A percentile compares a stretch with the other conserved stretches of the same genome.
These are phyloP conservation scores for Clostera curtula DNA, from an alignment of 2,888 invertebrate species.

Conservation along the genomic window DNA sequence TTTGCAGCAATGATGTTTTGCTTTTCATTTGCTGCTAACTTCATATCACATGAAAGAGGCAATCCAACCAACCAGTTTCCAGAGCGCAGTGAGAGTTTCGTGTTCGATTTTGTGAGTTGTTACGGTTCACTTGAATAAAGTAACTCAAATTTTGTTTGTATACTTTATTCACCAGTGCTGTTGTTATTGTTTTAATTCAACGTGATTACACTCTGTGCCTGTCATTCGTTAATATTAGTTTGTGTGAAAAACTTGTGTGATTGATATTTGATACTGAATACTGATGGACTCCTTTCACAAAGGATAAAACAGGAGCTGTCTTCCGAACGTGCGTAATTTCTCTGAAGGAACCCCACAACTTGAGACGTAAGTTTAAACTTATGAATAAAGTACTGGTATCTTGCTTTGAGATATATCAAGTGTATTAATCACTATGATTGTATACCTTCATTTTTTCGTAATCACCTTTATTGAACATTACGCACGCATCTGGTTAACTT, in stretches of 20 bases:
- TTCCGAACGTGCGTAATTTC: constrained; percentile 36
- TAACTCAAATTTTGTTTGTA: constrained; percentile 32
- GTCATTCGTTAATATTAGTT: constrained; percentile 8
- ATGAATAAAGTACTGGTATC: constrained; percentile 1
- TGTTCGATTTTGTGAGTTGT: constrained; percentile 35
- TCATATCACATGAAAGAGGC: constrained; percentile 23
- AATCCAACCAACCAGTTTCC: constrained; percentile 25
- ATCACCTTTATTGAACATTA: too few relatives aligned
- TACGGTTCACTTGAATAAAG: neutral
- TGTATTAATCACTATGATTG: too few relatives aligned
- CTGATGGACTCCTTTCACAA: constrained; percentile 56
- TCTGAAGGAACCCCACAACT: constrained; percentile 22
- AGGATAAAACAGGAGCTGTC: constrained; percentile 45
- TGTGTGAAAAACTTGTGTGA: constrained; percentile 31
- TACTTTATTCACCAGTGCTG: constrained; percentile 33
- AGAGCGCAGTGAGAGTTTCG: constrained; percentile 32
- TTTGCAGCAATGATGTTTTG: constrained; percentile 40
- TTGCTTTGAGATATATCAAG: neutral
- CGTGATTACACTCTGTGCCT: constrained; percentile 11
- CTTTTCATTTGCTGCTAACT: constrained; percentile 42
- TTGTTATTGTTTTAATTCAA: constrained; percentile 17
- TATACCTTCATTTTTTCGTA: too few relatives aligned
- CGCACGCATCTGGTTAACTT: too few relatives aligned
- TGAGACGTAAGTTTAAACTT: constrained; percentile 38
- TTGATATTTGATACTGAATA: too few relatives aligned